A percentile compares a stretch with the other conserved stretches of the same genome.
Evolutionary conservation across 1,140 invertebrate species (phyloP).

Genomic region (Hypothenemus hampei): DNA sequence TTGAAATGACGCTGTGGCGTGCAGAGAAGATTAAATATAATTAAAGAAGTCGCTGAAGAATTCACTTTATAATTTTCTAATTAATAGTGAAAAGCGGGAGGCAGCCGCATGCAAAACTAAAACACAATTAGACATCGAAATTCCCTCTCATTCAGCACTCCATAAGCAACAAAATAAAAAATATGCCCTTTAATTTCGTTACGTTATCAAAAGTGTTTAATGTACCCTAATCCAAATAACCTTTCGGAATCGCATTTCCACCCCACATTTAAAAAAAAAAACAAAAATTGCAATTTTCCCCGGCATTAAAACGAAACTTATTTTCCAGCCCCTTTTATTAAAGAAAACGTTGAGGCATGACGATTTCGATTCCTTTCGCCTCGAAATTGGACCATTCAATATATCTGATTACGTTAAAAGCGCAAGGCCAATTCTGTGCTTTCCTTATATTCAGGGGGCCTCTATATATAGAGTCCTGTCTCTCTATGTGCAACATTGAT

Average conservation of each 20-base stretch:
- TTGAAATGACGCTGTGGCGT: too few relatives aligned
- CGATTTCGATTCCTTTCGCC: conserved; percentile 14
- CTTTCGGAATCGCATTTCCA: conserved; percentile 7
- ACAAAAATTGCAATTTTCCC: conserved; percentile 20
- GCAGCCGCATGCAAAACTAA: too few relatives aligned
- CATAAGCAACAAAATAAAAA: not conserved
- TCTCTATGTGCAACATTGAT: conserved; percentile 18
- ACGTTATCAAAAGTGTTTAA: too few relatives aligned
- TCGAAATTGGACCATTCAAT: conserved; percentile 23
- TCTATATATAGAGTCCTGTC: conserved; percentile 9
- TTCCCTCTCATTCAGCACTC: too few relatives aligned
- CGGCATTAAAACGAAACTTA: conserved; percentile 17
- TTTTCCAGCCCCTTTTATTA: conserved; percentile 20
- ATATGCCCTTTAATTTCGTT: not conserved
- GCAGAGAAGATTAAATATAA: too few relatives aligned
- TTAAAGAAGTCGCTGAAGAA: too few relatives aligned
- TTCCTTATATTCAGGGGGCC: conserved; percentile 2
- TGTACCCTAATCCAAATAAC: not conserved
- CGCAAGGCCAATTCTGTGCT: conserved; percentile 3
- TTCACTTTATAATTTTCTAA: too few relatives aligned
- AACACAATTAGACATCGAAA: too few relatives aligned
- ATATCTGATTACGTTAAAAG: conserved; percentile 20
- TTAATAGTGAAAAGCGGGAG: too few relatives aligned
- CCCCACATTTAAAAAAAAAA: not conserved
- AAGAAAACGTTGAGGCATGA: conserved; percentile 22